phyloP scores from a whole-genome alignment of 2,888 invertebrate species.

The Cylindroiulus punctatus region DNA sequence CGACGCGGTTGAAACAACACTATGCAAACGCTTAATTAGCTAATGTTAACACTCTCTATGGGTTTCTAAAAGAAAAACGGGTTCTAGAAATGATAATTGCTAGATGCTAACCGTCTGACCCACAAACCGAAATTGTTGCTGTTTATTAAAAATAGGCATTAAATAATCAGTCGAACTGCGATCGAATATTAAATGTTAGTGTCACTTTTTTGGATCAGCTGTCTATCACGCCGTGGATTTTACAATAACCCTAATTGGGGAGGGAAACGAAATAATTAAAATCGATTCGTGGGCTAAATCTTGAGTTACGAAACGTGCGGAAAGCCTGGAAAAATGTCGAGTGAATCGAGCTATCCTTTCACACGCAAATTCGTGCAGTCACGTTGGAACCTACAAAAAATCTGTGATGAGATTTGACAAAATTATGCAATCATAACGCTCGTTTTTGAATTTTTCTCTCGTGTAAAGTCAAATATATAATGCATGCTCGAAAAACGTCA shows the following conservation, averaged over 20 bases:
- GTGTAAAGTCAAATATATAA: neutral
- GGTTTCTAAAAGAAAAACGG: neutral
- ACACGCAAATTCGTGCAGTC: neutral
- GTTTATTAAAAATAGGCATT: slow-evolving; percentile 43
- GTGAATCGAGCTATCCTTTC: neutral
- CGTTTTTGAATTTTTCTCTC: neutral
- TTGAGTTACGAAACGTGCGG: neutral
- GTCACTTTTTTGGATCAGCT: slow-evolving; percentile 37
- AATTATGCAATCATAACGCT: neutral
- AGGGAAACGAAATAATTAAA: slow-evolving; percentile 41
- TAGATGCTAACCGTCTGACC: slow-evolving; percentile 43
- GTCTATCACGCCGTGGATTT: slow-evolving; percentile 8
- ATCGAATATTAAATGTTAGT: neutral
- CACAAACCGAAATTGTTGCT: slow-evolving; percentile 34
- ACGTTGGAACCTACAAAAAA: neutral
- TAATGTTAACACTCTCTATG: slow-evolving; percentile 6
- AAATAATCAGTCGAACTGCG: slow-evolving; percentile 17
- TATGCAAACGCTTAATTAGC: slow-evolving; percentile 30
- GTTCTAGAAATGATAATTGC: slow-evolving; percentile 19
- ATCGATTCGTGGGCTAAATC: slow-evolving; percentile 12
- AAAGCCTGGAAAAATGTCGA: neutral
- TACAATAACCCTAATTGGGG: slow-evolving; percentile 43
- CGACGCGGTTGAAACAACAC: slow-evolving; percentile 15
- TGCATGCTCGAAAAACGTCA: neutral
- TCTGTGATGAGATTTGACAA: neutral